A percentile compares a stretch with the other conserved stretches of the same genome.
Conservation (phyloP, 2,113 vertebrate species). For the Proterorhinus semilunaris region DNA sequence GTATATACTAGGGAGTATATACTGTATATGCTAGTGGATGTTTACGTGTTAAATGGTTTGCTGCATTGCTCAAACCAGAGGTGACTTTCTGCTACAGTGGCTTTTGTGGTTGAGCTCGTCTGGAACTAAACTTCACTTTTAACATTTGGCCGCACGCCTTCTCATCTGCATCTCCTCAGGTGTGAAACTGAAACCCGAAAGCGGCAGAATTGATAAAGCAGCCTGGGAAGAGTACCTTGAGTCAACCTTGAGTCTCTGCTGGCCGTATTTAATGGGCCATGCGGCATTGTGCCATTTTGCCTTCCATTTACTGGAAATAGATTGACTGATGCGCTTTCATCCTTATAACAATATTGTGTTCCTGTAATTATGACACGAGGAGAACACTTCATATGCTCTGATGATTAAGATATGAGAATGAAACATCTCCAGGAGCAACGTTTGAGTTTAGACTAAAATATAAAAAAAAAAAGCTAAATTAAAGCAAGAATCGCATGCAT, state of each 20-base stretch:
- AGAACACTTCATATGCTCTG: not conserved
- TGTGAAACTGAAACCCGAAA: conserved; percentile 7
- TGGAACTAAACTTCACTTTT: not conserved
- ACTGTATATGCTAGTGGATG: not conserved
- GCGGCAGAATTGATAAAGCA: conserved; percentile 30
- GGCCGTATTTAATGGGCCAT: conserved; percentile 47
- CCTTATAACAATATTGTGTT: not conserved
- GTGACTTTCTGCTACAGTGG: not conserved
- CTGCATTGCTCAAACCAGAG: not conserved
- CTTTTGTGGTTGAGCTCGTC: conserved; percentile 2
- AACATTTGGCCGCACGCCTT: not conserved
- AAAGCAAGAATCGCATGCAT: no score
- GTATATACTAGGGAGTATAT: no score
- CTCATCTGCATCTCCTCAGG: conserved; percentile 5
- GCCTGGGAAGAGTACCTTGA: conserved; percentile 30
- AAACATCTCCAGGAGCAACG: no score
- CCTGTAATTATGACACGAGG: not conserved
- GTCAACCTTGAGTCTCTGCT: conserved; percentile 48
- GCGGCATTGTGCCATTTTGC: conserved; percentile 47
- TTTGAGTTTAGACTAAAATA: no score
- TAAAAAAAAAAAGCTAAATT: no score
- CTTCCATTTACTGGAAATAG: conserved; percentile 36
- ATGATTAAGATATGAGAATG: not conserved
- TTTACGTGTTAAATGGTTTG: not conserved
- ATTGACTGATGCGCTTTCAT: conserved; percentile 8